These are phyloP conservation scores for Ganaspis sp. DNA, from an alignment of 1,140 invertebrate species.

Conservation along the genomic window DNA sequence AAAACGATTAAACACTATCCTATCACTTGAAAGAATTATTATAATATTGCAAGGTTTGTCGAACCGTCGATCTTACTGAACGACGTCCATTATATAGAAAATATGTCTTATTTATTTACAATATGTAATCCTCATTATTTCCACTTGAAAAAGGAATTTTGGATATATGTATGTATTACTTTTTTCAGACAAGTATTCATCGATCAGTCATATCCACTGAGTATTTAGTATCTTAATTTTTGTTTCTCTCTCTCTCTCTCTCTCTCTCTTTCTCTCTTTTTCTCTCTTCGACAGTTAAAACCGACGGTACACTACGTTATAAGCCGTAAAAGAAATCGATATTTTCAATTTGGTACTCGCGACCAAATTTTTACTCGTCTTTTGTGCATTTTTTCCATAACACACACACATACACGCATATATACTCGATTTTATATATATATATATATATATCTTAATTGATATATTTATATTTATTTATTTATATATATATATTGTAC, in stretches of 20 bases:
- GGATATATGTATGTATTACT: slow-evolving; percentile 67
- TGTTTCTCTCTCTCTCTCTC: slow-evolving; percentile 28
- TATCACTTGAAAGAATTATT: slow-evolving; percentile 77
- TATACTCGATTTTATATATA: slow-evolving; percentile 42
- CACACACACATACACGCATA: slow-evolving; percentile 53
- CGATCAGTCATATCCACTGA: slow-evolving; percentile 73
- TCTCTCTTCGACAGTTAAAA: slow-evolving; percentile 48
- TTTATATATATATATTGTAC: slow-evolving; percentile 26
- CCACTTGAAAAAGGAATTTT: slow-evolving; percentile 70
- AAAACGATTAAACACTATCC: slow-evolving; percentile 77
- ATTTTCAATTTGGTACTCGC: slow-evolving; percentile 39
- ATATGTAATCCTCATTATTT: slow-evolving; percentile 75
- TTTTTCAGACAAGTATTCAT: slow-evolving; percentile 68
- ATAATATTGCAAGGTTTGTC: slow-evolving; percentile 77
- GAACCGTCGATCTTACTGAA: slow-evolving; percentile 71
- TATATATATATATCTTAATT: slow-evolving; percentile 22
- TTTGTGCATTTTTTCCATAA: slow-evolving; percentile 50
- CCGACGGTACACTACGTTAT: slow-evolving; percentile 49
- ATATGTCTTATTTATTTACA: slow-evolving; percentile 78
- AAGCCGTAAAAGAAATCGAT: slow-evolving; percentile 57
- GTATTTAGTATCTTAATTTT: slow-evolving; percentile 61
- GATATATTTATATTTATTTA: slow-evolving; percentile 28
- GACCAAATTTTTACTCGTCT: slow-evolving; percentile 11
- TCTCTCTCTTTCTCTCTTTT: slow-evolving; percentile 33
- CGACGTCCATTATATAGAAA: slow-evolving; percentile 76